Percentiles rank a stretch among this genome's conserved stretches.
phyloP scores from a whole-genome alignment of 1,140 invertebrate species.

The Panonychus citri region DNA sequence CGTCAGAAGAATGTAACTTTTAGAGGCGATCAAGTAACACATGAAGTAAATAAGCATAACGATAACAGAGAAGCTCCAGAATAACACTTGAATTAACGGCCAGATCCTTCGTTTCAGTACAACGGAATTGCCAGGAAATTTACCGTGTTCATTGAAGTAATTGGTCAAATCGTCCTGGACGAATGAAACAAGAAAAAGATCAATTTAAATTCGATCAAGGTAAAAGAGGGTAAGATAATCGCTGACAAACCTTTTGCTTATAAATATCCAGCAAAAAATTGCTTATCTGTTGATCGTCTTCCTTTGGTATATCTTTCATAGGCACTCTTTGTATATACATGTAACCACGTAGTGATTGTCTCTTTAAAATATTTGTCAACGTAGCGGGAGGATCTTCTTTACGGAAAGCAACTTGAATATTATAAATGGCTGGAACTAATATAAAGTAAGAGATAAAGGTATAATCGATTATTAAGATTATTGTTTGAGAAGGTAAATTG shows the following conservation, averaged over 20 bases:
- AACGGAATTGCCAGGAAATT: conserved; percentile 9
- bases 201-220: not conserved
- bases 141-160: conserved; percentile 6
- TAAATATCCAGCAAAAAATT: conserved; percentile 59
- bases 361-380: conserved; percentile 53
- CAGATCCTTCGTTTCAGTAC: not conserved
- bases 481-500: not conserved
- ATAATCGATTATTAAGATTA: not conserved
- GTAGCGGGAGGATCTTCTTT: conserved; percentile 30
- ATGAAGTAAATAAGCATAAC: conserved; percentile 3
- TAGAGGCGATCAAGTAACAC: not conserved
- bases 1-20: not conserved
- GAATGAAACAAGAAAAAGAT: not conserved
- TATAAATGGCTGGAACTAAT: conserved; percentile 11
- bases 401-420: conserved; percentile 15
- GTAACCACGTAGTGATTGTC: conserved; percentile 44
- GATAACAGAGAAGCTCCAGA: conserved; percentile 1
- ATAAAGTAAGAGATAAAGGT: not conserved
- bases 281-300: conserved; percentile 42
- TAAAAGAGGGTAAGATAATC: not conserved
- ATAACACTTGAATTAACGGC: conserved; percentile 5
- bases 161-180: conserved; percentile 9
- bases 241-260: conserved; percentile 19
- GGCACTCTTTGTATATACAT: conserved; percentile 58
- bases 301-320: conserved; percentile 48